Conservation (phyloP, 1,140 invertebrate species). For the Aphidius gifuensis region DNA sequence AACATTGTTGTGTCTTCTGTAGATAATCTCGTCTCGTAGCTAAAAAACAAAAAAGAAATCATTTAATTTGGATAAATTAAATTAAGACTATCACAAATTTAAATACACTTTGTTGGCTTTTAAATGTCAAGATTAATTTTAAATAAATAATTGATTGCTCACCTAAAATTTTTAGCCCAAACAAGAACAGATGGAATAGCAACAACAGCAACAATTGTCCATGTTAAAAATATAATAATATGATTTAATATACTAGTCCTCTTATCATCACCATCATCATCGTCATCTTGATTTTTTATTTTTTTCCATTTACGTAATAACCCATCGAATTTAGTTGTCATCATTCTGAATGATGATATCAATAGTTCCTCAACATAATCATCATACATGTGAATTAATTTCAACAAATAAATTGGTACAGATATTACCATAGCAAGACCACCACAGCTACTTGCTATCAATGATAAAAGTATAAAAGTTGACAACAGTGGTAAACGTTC, state of each 20-base stretch:
- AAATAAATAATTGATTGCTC: no score
- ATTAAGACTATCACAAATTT: no score
- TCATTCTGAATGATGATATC: slow-evolving; percentile 38
- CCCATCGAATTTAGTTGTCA: slow-evolving; percentile 29
- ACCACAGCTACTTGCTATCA: slow-evolving; percentile 58
- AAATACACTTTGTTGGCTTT: neutral
- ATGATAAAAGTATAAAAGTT: slow-evolving; percentile 50
- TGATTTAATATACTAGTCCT: slow-evolving; percentile 46
- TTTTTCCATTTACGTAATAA: slow-evolving; percentile 18
- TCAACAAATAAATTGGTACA: slow-evolving; percentile 48
- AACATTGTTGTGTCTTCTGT: slow-evolving; percentile 47
- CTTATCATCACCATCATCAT: neutral
- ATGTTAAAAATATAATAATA: slow-evolving; percentile 47
- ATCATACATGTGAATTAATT: slow-evolving; percentile 70
- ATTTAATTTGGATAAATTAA: neutral
- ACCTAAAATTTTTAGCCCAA: slow-evolving; percentile 53
- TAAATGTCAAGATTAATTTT: neutral
- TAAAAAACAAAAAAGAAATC: slow-evolving; percentile 31
- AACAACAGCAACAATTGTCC: slow-evolving; percentile 42
- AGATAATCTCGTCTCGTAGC: slow-evolving; percentile 43
- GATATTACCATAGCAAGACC: slow-evolving; percentile 53
- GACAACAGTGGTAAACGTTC: slow-evolving; percentile 56
- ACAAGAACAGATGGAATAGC: slow-evolving; percentile 50
- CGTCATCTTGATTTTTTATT: slow-evolving; percentile 15
- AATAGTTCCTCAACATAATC: slow-evolving; percentile 68